Percentiles rank a stretch among this genome's conserved stretches.
These are phyloP conservation scores for Alligator sinensis DNA, from an alignment of 2,113 vertebrate species.

Conservation along the genomic window DNA sequence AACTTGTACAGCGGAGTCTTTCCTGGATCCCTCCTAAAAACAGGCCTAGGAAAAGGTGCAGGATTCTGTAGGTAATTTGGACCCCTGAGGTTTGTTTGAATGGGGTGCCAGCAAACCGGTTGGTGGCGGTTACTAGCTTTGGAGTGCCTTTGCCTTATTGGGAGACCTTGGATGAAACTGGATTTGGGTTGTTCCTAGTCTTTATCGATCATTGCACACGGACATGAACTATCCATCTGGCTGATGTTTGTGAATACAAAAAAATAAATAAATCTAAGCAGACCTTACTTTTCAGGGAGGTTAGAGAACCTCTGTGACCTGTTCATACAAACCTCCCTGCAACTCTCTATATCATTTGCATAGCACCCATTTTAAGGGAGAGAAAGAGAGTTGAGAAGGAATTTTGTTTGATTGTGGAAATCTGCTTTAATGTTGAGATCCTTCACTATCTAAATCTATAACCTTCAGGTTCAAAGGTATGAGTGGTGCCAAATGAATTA, in stretches of 20 bases:
- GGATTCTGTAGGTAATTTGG: not conserved
- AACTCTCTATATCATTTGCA: not conserved
- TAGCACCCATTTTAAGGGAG: not conserved
- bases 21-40: not conserved
- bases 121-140: not conserved
- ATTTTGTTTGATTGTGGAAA: not conserved
- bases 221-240: not conserved
- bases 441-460: not conserved
- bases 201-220: fast-evolving
- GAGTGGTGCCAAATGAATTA: not conserved
- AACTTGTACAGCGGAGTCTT: not conserved
- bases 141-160: not conserved
- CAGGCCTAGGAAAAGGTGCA: not conserved
- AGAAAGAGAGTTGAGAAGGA: not conserved
- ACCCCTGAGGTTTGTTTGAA: not conserved
- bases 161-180: not conserved
- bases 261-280: not conserved
- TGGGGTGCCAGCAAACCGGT: not conserved
- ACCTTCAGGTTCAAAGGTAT: not conserved
- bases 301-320: no score
- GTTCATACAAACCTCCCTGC: not conserved
- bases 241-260: no score
- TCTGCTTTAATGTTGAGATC: not conserved
- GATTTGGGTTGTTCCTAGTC: not conserved
- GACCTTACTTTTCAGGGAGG: not conserved